phyloP scores from a whole-genome alignment of 2,113 vertebrate species.

The Pandion haliaetus region DNA sequence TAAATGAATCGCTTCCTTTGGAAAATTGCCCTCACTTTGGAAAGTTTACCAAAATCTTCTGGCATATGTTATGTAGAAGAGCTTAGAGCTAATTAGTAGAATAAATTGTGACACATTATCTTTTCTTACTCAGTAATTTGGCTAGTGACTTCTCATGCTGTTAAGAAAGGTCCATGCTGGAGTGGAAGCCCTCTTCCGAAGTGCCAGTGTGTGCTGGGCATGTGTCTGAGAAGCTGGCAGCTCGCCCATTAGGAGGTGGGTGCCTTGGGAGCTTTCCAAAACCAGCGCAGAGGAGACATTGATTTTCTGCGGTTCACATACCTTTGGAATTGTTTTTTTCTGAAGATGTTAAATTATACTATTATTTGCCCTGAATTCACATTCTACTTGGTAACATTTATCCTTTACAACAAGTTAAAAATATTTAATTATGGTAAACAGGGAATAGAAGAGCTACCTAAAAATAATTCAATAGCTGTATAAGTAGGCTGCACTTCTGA shows the following conservation, averaged over 20 bases:
- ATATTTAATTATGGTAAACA: not conserved
- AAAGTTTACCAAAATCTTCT: not conserved
- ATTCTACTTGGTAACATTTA: not conserved
- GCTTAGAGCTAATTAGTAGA: not conserved
- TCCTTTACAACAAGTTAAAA: not conserved
- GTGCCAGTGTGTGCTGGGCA: not conserved
- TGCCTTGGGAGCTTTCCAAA: not conserved
- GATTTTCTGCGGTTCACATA: not conserved
- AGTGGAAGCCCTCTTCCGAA: not conserved
- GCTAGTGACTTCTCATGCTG: not conserved
- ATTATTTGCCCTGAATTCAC: not conserved
- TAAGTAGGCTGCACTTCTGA: not conserved
- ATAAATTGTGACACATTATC: not conserved
- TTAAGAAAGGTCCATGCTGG: not conserved
- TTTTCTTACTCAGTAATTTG: not conserved
- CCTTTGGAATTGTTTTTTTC: not conserved
- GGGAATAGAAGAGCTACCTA: not conserved
- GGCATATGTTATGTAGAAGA: not conserved
- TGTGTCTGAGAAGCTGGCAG: not conserved
- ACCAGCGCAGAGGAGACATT: not conserved
- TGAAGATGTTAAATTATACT: not conserved
- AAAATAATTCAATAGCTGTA: not conserved
- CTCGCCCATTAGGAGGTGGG: not conserved
- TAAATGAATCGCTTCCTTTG: not conserved
- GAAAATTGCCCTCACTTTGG: not conserved